Evolutionary conservation across 2,888 invertebrate genomes (phyloP).

Genomic region (Gortyna flavago): DNA sequence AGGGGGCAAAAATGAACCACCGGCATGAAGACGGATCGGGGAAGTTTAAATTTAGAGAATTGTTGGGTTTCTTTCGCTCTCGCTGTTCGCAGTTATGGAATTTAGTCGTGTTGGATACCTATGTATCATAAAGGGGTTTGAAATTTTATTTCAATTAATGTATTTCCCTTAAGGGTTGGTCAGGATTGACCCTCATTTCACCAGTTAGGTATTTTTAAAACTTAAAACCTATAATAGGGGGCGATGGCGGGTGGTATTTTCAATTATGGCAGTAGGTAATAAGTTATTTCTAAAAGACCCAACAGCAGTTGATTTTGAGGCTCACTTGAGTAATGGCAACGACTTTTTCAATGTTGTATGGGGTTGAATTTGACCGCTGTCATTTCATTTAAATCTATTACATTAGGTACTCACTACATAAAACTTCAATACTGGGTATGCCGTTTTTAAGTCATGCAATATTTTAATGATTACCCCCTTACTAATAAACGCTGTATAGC

Average conservation of each 20-base stretch:
- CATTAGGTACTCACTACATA: background rate
- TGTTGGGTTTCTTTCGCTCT: slow-evolving; percentile 61
- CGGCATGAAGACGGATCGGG: slow-evolving; percentile 78
- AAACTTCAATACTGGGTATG: background rate
- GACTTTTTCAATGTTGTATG: background rate
- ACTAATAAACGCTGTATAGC: too few relatives aligned
- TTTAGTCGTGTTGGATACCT: slow-evolving; percentile 3
- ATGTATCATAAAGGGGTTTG: background rate
- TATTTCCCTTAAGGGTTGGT: background rate
- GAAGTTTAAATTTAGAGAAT: slow-evolving; percentile 80
- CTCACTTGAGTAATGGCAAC: background rate
- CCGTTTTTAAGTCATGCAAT: background rate
- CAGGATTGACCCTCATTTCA: background rate
- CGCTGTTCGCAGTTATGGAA: slow-evolving; percentile 33
- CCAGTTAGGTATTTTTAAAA: too few relatives aligned
- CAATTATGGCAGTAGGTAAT: too few relatives aligned
- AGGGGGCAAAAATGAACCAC: slow-evolving; percentile 78
- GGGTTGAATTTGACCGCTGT: too few relatives aligned
- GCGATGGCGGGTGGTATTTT: background rate
- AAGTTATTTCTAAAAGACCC: background rate
- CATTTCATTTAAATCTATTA: background rate
- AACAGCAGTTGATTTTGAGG: background rate
- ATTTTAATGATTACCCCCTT: background rate
- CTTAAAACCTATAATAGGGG: background rate
- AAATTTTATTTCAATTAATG: background rate